Conservation (phyloP, 2,888 invertebrate genomes). For the Lypha dubia region DNA sequence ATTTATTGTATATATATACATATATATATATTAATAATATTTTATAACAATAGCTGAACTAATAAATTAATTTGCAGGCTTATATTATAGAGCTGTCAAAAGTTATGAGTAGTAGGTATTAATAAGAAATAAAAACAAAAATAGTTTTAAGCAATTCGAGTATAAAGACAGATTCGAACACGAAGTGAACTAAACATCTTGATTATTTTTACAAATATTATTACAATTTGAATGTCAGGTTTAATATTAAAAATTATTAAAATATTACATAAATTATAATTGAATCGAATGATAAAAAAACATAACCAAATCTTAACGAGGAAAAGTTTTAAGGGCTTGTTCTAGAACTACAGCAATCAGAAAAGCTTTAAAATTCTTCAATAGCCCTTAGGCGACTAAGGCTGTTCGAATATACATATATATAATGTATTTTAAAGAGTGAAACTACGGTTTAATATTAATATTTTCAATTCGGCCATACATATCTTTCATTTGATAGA, state of each 20-base stretch:
- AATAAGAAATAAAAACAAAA: too few relatives aligned
- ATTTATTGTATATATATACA: not conserved
- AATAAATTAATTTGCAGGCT: not conserved
- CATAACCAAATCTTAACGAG: not conserved
- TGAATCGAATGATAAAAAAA: not conserved
- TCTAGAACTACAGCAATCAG: not conserved
- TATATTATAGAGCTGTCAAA: too few relatives aligned
- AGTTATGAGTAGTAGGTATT: too few relatives aligned
- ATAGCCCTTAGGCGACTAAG: not conserved
- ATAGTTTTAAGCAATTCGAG: too few relatives aligned
- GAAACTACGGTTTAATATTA: too few relatives aligned
- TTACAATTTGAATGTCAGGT: constrained; percentile 50
- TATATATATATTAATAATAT: not conserved
- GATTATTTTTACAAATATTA: too few relatives aligned
- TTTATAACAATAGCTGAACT: constrained; percentile 9
- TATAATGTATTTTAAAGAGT: not conserved
- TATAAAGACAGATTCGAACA: too few relatives aligned
- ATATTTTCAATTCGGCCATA: too few relatives aligned
- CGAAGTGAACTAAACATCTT: too few relatives aligned
- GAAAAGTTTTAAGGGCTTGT: not conserved
- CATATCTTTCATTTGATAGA: too few relatives aligned
- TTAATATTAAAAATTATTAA: constrained; percentile 4
- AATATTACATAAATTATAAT: constrained; percentile 29
- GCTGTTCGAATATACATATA: not conserved
- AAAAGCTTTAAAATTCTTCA: not conserved